Evolutionary conservation across 2,888 invertebrate species (phyloP).

Genomic region (Junonia oenone): DNA sequence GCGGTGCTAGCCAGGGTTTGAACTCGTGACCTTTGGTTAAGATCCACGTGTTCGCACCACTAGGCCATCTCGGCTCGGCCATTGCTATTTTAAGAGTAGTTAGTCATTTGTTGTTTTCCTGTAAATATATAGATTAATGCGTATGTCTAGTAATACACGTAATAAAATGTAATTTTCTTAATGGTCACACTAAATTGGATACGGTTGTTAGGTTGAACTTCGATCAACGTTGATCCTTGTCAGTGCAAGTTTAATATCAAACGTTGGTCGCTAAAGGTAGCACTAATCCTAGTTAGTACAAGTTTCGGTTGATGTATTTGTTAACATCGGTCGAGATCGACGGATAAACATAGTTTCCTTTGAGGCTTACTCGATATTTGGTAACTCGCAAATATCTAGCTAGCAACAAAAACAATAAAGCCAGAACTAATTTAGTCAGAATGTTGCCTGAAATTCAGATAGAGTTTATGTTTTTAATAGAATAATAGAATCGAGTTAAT

Average conservation of each 20-base stretch:
- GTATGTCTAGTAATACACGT: neutral
- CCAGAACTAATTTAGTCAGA: neutral
- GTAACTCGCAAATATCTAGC: neutral
- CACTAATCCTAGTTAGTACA: neutral
- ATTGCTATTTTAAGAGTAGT: too few relatives aligned
- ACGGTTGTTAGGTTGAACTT: neutral
- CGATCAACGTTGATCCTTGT: neutral
- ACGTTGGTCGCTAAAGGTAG: neutral
- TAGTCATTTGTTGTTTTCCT: too few relatives aligned
- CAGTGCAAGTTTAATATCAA: neutral
- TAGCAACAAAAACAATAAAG: neutral
- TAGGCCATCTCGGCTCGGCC: too few relatives aligned
- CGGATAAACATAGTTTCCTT: neutral
- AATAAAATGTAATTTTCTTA: neutral
- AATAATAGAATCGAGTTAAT: too few relatives aligned
- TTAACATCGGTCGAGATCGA: neutral
- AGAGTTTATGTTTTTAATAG: too few relatives aligned
- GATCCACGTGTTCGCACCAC: too few relatives aligned
- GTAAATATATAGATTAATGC: neutral
- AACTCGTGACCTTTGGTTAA: too few relatives aligned
- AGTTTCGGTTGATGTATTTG: neutral
- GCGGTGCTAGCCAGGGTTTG: too few relatives aligned
- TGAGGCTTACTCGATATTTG: neutral
- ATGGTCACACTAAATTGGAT: neutral
- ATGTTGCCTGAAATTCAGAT: neutral